phyloP scores from a whole-genome alignment of 1,140 invertebrate genomes.

The Listronotus oregonensis region DNA sequence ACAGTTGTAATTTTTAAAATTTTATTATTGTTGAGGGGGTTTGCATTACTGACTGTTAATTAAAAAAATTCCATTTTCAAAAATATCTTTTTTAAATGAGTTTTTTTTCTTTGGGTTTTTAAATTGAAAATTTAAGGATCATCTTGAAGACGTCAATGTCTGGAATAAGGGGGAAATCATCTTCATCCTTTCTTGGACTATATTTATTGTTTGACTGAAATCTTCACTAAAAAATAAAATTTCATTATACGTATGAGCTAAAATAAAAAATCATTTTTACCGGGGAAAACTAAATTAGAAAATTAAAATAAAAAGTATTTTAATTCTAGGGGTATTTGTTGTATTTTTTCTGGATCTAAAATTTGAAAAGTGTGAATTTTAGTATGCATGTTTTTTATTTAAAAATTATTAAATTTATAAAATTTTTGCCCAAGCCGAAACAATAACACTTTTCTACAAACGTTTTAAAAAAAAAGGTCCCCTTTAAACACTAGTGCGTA shows the following conservation, averaged over 20 bases:
- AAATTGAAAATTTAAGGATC: constrained; percentile 47
- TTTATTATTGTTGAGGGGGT: too few relatives aligned
- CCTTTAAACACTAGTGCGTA: too few relatives aligned
- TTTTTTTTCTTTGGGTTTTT: constrained; percentile 45
- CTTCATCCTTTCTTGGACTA: constrained; percentile 38
- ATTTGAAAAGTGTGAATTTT: too few relatives aligned
- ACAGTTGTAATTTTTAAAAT: too few relatives aligned
- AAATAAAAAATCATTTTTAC: not conserved
- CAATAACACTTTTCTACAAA: too few relatives aligned
- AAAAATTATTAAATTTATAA: too few relatives aligned
- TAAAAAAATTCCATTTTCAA: too few relatives aligned
- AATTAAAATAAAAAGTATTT: constrained; percentile 24
- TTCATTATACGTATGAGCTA: not conserved
- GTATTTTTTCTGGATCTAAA: constrained; percentile 36
- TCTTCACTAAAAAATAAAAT: constrained; percentile 43
- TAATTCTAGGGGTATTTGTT: constrained; percentile 50
- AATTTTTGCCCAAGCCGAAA: too few relatives aligned
- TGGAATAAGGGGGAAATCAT: constrained; percentile 55
- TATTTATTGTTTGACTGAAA: constrained; percentile 43
- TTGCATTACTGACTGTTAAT: too few relatives aligned
- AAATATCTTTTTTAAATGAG: too few relatives aligned
- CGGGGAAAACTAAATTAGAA: not conserved
- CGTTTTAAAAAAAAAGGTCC: too few relatives aligned
- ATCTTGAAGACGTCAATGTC: constrained; percentile 54
- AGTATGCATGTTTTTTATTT: too few relatives aligned